Conservation (phyloP, 2,797 vertebrate species). For the Poecile montanus region DNA sequence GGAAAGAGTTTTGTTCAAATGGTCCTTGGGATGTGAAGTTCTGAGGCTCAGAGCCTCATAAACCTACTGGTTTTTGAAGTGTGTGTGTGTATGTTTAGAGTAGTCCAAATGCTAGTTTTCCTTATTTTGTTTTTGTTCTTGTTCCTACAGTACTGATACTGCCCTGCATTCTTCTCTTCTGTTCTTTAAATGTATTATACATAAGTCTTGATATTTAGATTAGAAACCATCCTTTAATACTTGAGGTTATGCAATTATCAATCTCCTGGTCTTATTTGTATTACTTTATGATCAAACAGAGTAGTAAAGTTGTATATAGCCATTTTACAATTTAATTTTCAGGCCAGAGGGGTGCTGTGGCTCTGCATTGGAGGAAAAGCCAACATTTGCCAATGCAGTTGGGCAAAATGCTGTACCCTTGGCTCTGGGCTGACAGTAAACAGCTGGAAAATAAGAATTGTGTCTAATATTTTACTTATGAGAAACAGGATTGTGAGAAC, state of each 20-base stretch:
- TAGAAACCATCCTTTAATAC: neutral
- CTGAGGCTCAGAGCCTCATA: neutral
- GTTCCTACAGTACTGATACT: neutral
- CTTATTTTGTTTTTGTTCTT: neutral
- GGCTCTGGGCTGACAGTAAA: neutral
- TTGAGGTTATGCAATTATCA: neutral
- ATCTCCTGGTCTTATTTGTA: neutral
- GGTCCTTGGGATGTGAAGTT: neutral
- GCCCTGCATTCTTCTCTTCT: neutral
- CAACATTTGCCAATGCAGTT: fast-evolving
- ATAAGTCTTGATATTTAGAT: neutral
- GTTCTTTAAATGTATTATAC: neutral
- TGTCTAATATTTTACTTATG: neutral
- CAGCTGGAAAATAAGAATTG: neutral
- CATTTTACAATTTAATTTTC: neutral
- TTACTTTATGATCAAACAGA: neutral
- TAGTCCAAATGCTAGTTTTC: neutral
- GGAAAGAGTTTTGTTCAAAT: neutral
- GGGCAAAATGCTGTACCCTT: neutral
- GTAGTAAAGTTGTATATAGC: neutral
- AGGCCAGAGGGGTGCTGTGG: neutral
- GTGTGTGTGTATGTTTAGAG: neutral
- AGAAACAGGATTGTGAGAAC: neutral
- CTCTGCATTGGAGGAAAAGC: neutral
- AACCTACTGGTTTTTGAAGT: neutral